Percentiles rank a stretch among this genome's conserved stretches.
These are phyloP conservation scores for Epirrita christyi DNA, from an alignment of 2,888 invertebrate species.

Conservation along the genomic window DNA sequence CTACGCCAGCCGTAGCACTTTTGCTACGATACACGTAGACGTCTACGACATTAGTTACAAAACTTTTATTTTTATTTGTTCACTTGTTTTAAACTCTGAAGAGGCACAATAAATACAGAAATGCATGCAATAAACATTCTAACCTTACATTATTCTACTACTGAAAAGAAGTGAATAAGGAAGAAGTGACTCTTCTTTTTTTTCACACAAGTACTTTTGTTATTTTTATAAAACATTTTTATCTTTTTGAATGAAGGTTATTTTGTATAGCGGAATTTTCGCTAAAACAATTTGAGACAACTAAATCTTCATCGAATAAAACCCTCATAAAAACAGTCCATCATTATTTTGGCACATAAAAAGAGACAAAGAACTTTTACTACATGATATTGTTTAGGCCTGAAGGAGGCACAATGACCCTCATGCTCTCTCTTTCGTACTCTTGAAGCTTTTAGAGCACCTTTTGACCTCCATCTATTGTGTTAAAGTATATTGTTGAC, in stretches of 20 bases:
- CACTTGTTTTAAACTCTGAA: too few species aligned
- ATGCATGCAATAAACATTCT: too few species aligned
- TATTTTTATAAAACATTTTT: neutral
- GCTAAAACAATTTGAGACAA: conserved; percentile 19
- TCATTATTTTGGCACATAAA: conserved; percentile 38
- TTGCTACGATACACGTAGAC: conserved; percentile 49
- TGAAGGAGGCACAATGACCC: conserved; percentile 30
- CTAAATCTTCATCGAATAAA: conserved; percentile 24
- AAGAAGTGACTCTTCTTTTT: too few species aligned
- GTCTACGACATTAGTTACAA: conserved; percentile 24
- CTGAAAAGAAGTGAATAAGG: too few species aligned
- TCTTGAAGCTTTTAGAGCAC: conserved; percentile 21
- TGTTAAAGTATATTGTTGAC: conserved; percentile 34
- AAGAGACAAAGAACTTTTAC: conserved; percentile 34
- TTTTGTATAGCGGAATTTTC: neutral
- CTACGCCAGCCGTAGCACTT: conserved; percentile 49
- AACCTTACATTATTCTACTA: too few species aligned
- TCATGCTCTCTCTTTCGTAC: conserved; percentile 17
- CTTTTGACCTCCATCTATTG: conserved; percentile 45
- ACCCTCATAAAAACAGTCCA: conserved; percentile 31
- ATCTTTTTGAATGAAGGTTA: neutral
- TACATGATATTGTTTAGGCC: conserved; percentile 31
- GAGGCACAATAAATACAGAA: too few species aligned
- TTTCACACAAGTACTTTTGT: neutral
- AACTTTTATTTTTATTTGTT: too few species aligned